These are phyloP conservation scores for Phytoseiulus persimilis DNA, from an alignment of 2,888 invertebrate species.

Conservation along the genomic window DNA sequence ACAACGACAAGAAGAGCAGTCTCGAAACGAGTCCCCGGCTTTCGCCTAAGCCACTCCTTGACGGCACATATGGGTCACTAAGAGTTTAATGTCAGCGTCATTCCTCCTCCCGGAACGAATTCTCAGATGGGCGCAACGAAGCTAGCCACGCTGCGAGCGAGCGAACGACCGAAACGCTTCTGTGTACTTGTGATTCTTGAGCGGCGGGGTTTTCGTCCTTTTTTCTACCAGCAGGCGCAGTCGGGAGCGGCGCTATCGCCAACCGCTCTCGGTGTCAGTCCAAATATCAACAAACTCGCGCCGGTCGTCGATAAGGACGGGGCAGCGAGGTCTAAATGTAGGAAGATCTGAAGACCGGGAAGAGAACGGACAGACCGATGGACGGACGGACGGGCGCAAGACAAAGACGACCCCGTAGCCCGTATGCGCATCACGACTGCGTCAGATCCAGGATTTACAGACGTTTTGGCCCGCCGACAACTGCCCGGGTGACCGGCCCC, in stretches of 20 bases:
- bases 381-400: no score
- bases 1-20: not conserved
- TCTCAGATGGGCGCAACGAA: not conserved
- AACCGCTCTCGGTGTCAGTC: not conserved
- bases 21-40: not conserved
- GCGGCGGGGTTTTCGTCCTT: not conserved
- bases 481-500: not conserved
- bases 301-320: not conserved
- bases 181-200: not conserved
- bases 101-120: not conserved
- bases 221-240: not conserved
- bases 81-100: not conserved
- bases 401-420: not conserved
- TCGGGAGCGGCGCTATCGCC: not conserved
- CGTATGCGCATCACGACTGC: not conserved
- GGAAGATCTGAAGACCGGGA: not conserved
- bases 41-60: not conserved
- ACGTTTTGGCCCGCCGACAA: not conserved
- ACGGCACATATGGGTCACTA: not conserved
- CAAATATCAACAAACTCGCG: not conserved
- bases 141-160: not conserved
- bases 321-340: not conserved
- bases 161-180: not conserved
- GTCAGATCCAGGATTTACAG: not conserved
- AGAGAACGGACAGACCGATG: not conserved